Evolutionary conservation across 2,888 invertebrate species (phyloP), one percentile per base, ranked within the genome.

Genomic region (Bruchidius siliquastri): DNA sequence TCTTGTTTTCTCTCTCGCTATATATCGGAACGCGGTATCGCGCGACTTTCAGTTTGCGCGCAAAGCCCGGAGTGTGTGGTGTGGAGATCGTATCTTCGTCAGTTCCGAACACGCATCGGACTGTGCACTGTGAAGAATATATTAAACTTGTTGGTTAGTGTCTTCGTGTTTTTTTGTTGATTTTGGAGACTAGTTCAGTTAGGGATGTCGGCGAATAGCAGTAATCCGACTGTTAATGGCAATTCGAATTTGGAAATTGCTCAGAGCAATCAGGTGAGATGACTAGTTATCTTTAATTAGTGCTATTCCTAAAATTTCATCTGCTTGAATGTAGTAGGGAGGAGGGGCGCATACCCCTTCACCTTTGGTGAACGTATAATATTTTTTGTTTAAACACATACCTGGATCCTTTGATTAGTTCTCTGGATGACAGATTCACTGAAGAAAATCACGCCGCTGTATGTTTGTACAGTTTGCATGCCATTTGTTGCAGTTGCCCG

Each of bases 171-270:
- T 3, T 49, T 49, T 49, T 49, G 26, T 49, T 3, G 18, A 18
- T n/a, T n/a, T n/a, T n/a, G n/a, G n/a, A n/a, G n/a, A n/a, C n/a
- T n/a, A n/a, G n/a, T n/a, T n/a, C n/a, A n/a, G n/a, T n/a, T n/a
- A 1, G 13, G 13, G 49, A 49, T 49, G 49, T 49, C 49, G 8
- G 49, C 49, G 49, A 69, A 69, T 67, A 72, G 68, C 72, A 67
- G 72, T 21, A 74, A 66, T 68, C 66, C 67, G 20, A 72, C 74
- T 26, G 74, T 87, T 72, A 90, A 87, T 83, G 88, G 89, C 77
- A 89, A 88, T 81, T 88, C 89, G 69, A 89, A 87, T 74, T 85
- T 90, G 88, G 87, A 88, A 83, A 87, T 87, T 75, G 87, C 86
- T 72, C 87, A 87, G 72, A 88, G 87, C 79, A 86, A 86, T 81